Evolutionary conservation across 1,140 invertebrate genomes (phyloP), one percentile per base, ranked within the genome.

Genomic region (Rhyacophila brunnea): DNA sequence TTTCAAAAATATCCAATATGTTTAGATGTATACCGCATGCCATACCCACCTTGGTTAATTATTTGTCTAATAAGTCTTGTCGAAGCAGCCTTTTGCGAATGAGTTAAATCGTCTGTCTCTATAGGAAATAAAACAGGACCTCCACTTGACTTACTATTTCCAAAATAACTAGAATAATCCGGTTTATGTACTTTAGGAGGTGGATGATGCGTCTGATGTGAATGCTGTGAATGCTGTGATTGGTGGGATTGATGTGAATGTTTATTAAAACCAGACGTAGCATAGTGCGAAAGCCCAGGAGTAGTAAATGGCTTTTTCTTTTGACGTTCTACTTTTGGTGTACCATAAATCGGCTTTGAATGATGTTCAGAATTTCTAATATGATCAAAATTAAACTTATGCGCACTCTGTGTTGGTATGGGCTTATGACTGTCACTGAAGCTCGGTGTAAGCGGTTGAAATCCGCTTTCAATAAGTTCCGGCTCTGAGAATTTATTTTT

Each of bases 271-370:
- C 45, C 38, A 19, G 52, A 34, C 2, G 65, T 63, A 1, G 62
- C 46, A 54, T 68, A 75, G 54, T 75, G 70, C 50, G 72, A 72
- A 15, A 75, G 58, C 0, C 73, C 74, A 0, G 72, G 72, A n/a
- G 74, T 74, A 3, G 65, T 51, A 66, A 74, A 53, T 65, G 69
- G 63, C 32, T 65, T 65, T 55, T 65, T 65, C 20, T 62, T 65
- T 2, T 43, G 56, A 51, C 49, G 58, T 32, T 65, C 63, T 36
- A 18, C 17, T 23, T 58, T 65, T 32, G 63, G 63, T 15, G 46
- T 51, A 17, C 63, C 63, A 36, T 62, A 65, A 18, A 62, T 59
- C 3, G 63, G 63, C 32, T 58, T 62, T 15, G 63, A 58, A 15
- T 47, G 48, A 42, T 48, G 36, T 32, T 60, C 58, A 1, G 51